Base-by-base conservation (phyloP, 2,888 invertebrate species). In the Andrena camellia region DNA sequence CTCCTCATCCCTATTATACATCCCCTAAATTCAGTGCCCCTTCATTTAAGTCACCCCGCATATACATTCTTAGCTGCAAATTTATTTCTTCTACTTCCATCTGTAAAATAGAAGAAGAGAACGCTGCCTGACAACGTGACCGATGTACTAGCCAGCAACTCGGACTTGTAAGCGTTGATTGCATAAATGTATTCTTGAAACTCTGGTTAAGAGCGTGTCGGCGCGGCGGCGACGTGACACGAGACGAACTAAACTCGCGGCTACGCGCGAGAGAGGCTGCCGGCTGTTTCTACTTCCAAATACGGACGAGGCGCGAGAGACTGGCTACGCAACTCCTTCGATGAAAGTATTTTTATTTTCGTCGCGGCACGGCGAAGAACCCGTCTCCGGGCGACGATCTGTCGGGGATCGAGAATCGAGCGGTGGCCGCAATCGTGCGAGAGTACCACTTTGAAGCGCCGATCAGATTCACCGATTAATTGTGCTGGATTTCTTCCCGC, bases 341-440 rank as follows among this genome's bases (percentile, higher is more conserved):
- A 89, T 72, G 87, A 90, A 90, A 90, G 90, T 89, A 90, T 89
- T 89, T 90, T 89, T 90, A 89, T 90, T 88, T 88, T 69, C 78
- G 80, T 81, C 78, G 68, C 52, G 62, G 48, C 48, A 67, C 52
- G 70, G 60, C 35, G 64, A 72, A 74, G 78, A 87, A 84, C 80
- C 83, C 77, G 87, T 85, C 86, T 35, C 26, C 57, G 63, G 29
- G 10, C 54, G 57, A 8, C 59, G 74, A 78, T 76, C 72, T 59
- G 67, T 63, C 77, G 80, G 42, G 78, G 48, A 67, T 23, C 78
- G 42, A 52, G 33, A 42, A 42, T 42, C 42, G 42, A 33, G 62
- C 13, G 50, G n/a, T 20, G 50, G 23, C 71, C 33, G 60, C 13
- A 48, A 10, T n/a, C 17, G 20, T 23, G 5, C 63, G 63, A 57